Evolutionary conservation across 2,113 vertebrate species (phyloP).

Genomic region (Malurus cyaneus): DNA sequence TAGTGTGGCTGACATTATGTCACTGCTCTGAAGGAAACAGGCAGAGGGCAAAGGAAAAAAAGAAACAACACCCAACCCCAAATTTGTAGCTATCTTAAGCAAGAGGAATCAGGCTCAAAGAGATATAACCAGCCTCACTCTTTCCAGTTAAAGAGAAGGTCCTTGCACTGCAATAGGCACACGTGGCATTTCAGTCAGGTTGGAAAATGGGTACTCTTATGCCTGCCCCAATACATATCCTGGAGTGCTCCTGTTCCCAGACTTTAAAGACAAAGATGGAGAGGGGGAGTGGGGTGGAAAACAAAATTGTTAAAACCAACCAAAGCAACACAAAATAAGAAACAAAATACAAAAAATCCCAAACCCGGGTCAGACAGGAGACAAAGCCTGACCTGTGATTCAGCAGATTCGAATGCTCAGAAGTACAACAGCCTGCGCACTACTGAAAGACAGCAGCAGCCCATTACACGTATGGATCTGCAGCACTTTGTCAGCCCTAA

Average conservation of each 20-base stretch:
- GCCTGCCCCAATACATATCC: not conserved
- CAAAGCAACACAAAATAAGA: not conserved
- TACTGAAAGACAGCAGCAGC: constrained; percentile 65
- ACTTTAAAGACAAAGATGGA: constrained; percentile 20
- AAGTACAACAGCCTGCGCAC: constrained; percentile 3
- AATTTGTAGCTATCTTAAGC: not conserved
- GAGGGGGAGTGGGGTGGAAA: fast-evolving
- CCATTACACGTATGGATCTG: constrained; percentile 74
- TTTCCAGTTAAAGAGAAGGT: not conserved
- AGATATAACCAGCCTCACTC: not conserved
- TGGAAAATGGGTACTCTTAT: not conserved
- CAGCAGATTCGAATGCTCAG: constrained; percentile 59
- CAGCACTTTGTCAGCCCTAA: constrained; percentile 77
- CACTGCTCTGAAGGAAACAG: constrained; percentile 31
- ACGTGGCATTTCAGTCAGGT: not conserved
- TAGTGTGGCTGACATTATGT: constrained; percentile 59
- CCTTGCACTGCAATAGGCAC: not conserved
- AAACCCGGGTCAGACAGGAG: not conserved
- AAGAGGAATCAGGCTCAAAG: not conserved
- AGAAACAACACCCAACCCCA: not conserved
- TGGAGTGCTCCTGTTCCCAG: not conserved
- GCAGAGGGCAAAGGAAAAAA: not conserved
- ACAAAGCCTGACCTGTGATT: constrained; percentile 66
- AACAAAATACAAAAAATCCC: not conserved
- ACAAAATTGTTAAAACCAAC: not conserved